These are phyloP conservation scores for Myanophis thanlyinensis DNA, from an alignment of 2,113 vertebrate species.

Conservation along the genomic window DNA sequence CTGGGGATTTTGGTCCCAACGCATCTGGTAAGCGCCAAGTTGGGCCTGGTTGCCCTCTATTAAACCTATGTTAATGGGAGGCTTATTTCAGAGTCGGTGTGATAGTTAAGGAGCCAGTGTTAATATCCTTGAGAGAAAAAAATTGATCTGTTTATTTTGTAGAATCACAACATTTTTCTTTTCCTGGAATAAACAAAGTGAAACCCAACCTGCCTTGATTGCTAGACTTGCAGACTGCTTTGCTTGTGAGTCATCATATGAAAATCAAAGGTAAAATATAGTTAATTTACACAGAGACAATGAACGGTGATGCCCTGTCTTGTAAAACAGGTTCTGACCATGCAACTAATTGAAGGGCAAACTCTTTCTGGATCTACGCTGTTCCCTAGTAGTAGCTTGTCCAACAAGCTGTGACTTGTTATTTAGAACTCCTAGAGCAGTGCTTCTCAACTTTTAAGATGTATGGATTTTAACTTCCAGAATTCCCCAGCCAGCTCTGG, in stretches of 20 bases:
- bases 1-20: not conserved
- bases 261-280: not conserved
- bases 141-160: not conserved
- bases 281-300: not conserved
- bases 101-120: not conserved
- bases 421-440: too few species aligned
- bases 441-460: not conserved
- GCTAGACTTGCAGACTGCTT: not conserved
- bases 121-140: not conserved
- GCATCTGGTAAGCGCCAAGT: not conserved
- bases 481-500: not conserved
- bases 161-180: not conserved
- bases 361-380: not conserved
- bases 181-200: not conserved
- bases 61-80: not conserved
- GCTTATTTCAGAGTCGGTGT: not conserved
- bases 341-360: not conserved
- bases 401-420: not conserved
- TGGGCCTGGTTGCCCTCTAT: not conserved
- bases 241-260: not conserved
- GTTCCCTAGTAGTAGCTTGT: not conserved
- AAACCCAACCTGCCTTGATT: not conserved
- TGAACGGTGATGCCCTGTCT: not conserved
- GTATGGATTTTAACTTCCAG: not conserved
- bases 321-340: not conserved